Evolutionary conservation across 1,140 invertebrate genomes (phyloP).

Genomic region (Caenorhabditis latens): DNA sequence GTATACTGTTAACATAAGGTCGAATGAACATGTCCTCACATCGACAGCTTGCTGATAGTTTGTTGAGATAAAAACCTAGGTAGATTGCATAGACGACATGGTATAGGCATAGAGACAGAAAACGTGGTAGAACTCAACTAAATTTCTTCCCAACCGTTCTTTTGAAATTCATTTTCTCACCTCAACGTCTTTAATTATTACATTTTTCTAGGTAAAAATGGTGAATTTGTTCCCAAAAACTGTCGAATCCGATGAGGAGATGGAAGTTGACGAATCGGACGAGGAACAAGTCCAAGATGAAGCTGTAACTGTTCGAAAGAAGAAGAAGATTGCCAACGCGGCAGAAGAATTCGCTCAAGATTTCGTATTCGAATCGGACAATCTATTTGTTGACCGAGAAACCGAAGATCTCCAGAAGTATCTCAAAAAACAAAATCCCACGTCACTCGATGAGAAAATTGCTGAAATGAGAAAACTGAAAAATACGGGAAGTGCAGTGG

Average conservation of each 20-base stretch:
- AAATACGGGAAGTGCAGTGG: conserved; percentile 30
- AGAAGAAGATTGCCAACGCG: conserved; percentile 60
- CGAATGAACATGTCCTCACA: no score
- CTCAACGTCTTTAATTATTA: neutral
- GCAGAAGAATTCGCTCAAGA: conserved; percentile 58
- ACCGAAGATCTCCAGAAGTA: conserved; percentile 67
- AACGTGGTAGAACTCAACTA: no score
- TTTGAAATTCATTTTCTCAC: neutral
- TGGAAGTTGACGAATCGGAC: conserved; percentile 56
- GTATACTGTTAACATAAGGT: no score
- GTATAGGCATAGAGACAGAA: no score
- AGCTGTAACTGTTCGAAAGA: conserved; percentile 63
- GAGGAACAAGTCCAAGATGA: conserved; percentile 42
- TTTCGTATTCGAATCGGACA: conserved; percentile 62
- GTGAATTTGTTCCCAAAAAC: conserved; percentile 58
- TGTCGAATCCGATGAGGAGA: conserved; percentile 64
- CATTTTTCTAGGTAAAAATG: conserved; percentile 5
- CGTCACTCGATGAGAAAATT: conserved; percentile 69
- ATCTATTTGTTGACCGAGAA: conserved; percentile 17
- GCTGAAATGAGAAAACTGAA: conserved; percentile 59
- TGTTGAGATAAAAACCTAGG: no score
- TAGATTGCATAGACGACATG: no score
- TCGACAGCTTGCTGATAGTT: no score
- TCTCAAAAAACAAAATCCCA: conserved; percentile 63
- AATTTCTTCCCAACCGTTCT: neutral